Conservation (phyloP, 2,113 vertebrate genomes). For the Bungarus multicinctus region DNA sequence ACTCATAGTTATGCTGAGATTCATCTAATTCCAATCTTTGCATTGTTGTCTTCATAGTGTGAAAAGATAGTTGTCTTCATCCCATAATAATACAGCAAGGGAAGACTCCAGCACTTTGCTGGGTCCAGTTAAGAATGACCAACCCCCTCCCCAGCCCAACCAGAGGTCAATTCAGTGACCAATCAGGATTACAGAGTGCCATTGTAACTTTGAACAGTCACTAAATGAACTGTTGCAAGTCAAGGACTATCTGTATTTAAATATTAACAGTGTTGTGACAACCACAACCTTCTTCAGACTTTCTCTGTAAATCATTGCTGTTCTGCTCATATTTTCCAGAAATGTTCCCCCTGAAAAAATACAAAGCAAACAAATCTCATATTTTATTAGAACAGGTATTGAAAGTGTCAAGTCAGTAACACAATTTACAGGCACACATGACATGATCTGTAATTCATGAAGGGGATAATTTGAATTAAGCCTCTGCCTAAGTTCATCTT, state of each 20-base stretch:
- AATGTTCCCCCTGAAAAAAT: background rate
- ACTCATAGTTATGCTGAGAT: too few species aligned
- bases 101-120: too few species aligned
- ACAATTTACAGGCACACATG: background rate
- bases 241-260: background rate
- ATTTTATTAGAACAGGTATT: conserved; percentile 1
- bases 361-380: background rate
- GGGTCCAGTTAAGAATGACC: too few species aligned
- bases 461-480: background rate
- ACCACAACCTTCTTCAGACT: background rate
- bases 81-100: too few species aligned
- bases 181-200: background rate
- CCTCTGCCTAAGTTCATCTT: background rate
- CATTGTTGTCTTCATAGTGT: too few species aligned
- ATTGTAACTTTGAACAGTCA: background rate
- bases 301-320: background rate
- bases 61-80: too few species aligned
- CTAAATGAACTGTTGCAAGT: background rate
- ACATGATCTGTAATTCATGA: background rate
- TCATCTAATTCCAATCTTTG: too few species aligned
- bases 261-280: background rate
- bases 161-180: too few species aligned
- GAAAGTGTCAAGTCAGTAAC: background rate
- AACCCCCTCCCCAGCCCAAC: too few species aligned
- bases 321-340: background rate